Conservation (phyloP, 2,113 vertebrate genomes). For the Cottus gobio region DNA sequence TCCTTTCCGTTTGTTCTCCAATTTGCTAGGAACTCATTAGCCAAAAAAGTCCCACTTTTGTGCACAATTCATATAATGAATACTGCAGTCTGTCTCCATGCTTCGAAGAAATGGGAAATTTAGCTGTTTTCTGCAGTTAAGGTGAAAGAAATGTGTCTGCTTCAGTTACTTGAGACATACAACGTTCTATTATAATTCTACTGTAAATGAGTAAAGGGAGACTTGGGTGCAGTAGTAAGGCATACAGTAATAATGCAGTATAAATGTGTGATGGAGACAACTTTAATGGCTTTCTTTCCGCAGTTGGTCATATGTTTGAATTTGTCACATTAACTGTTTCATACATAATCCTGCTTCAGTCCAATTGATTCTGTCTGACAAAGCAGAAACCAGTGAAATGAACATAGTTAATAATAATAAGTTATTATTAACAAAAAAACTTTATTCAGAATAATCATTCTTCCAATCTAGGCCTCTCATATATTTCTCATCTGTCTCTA, state of each 20-base stretch:
- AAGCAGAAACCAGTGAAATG: slow-evolving; percentile 33
- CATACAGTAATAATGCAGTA: neutral
- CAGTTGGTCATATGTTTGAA: neutral
- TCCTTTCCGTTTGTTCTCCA: slow-evolving; percentile 43
- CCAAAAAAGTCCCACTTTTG: slow-evolving; percentile 16
- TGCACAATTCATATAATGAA: slow-evolving; percentile 4
- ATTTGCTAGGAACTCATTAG: slow-evolving; percentile 31
- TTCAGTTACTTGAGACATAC: neutral
- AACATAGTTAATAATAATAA: neutral
- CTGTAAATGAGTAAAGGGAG: neutral
- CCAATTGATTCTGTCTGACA: slow-evolving; percentile 34
- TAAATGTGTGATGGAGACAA: neutral
- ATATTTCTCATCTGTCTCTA: slow-evolving; percentile 53
- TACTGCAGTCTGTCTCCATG: neutral
- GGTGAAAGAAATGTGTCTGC: neutral
- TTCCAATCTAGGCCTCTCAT: slow-evolving; percentile 43
- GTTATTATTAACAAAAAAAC: slow-evolving; percentile 32
- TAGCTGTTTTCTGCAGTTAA: slow-evolving; percentile 7
- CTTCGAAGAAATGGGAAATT: neutral
- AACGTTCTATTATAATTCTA: neutral
- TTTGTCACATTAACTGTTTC: slow-evolving; percentile 11
- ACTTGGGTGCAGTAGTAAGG: neutral
- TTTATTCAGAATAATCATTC: slow-evolving; percentile 42
- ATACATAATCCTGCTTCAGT: slow-evolving; percentile 16
- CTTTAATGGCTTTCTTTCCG: neutral